Base-by-base conservation (phyloP, 2,797 vertebrate species). In the Champsocephalus gunnari region DNA sequence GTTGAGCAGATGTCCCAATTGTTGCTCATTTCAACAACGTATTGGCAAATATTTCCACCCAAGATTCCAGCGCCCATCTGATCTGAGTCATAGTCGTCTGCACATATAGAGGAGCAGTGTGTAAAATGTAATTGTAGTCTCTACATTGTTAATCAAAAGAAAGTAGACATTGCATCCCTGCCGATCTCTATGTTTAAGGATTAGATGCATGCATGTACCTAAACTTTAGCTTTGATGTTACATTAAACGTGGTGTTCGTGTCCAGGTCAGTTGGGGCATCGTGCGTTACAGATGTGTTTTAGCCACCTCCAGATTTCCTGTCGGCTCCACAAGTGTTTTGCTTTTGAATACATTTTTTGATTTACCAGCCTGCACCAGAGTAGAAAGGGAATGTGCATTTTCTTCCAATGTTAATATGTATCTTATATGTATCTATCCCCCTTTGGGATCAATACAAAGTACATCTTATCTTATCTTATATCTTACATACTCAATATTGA, bases 1-100 rank as follows among this genome's bases (percentile, higher is more conserved):
- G 73, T 63, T 68, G 70, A 85, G 77, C 80, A 77, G 47, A 80
- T 77, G 70, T 73, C 50, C 72, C 49, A 11, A 38, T 54, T 57
- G 24, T 64, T 74, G 34, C 76, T 83, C 44, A 47, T 79, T 72
- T 81, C 2, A 62, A 56, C 12, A 9, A 57, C 49, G 65, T 38
- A 69, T 56, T 13, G 21, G 4, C 9, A 16, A 14, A 38, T 50
- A 48, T 61, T 81, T 59, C 57, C 44, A 43, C 54, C 62, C 49
- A 10, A 9, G 17, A 47, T 69, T 71, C 13, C 43, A 59, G 16
- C 43, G 0, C 12, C 43, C 49, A 41, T 66, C 38, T 17, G 19
- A 68, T 59, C 24, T 28, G 50, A 57, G 44, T 63, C 38, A 54
- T 28, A 51, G 50, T 58, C 43, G 38, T 21, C n/a, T 58, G 44